These are phyloP conservation scores for Synanthedon myopaeformis DNA, from an alignment of 2,888 invertebrate genomes.

Conservation along the genomic window DNA sequence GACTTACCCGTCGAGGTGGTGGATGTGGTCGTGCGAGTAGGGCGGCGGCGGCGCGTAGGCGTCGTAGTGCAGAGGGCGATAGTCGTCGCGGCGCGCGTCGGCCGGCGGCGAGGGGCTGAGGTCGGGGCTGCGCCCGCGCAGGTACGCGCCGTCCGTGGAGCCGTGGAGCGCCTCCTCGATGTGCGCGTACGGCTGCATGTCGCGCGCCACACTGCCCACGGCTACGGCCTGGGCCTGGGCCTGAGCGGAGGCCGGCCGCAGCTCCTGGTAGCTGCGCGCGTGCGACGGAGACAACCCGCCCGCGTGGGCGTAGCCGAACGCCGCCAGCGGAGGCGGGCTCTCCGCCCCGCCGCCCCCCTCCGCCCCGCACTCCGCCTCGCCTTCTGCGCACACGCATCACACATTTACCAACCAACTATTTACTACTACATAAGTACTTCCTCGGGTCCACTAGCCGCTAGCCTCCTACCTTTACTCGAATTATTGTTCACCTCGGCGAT, in stretches of 20 bases:
- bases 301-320: conserved; percentile 49
- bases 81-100: conserved; percentile 41
- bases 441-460: background rate
- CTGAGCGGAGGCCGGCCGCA: conserved; percentile 29
- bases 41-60: conserved; percentile 36
- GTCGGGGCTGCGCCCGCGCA: conserved; percentile 41
- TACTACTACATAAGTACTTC: no score
- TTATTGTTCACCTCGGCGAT: conserved; percentile 54
- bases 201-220: conserved; percentile 32
- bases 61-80: conserved; percentile 48
- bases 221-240: conserved; percentile 5
- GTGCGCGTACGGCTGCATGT: conserved; percentile 60
- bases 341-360: conserved; percentile 31
- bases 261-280: conserved; percentile 64
- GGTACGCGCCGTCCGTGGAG: conserved; percentile 37
- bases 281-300: conserved; percentile 43
- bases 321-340: conserved; percentile 49
- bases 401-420: conserved; percentile 8
- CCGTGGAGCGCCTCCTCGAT: conserved; percentile 38
- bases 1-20: conserved; percentile 49
- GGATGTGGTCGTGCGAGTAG: conserved; percentile 41
- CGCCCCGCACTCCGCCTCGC: conserved; percentile 25
- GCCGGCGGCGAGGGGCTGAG: conserved; percentile 30
- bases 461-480: conserved; percentile 37
- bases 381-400: conserved; percentile 41